phyloP scores from a whole-genome alignment of 2,888 invertebrate species.

The Chaetoderma sp. region DNA sequence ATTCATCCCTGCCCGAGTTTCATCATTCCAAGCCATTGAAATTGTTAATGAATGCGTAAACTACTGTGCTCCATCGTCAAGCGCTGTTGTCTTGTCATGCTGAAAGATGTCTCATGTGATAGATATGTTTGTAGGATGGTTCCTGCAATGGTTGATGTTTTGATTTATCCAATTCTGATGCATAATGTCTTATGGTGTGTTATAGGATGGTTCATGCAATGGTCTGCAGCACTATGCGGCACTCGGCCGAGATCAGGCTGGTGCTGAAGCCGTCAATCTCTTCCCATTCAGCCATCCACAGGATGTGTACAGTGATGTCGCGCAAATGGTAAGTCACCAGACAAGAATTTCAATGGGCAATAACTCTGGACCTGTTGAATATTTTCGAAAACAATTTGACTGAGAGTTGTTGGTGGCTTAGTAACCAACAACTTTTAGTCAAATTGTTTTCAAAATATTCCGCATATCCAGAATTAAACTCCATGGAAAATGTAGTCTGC shows the following conservation, averaged over 20 bases:
- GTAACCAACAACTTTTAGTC: too few species aligned
- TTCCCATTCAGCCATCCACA: constrained; percentile 80
- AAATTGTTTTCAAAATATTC: too few species aligned
- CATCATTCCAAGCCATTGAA: neutral
- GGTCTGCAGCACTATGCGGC: constrained; percentile 99
- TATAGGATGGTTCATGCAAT: constrained; percentile 95
- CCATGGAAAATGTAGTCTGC: too few species aligned
- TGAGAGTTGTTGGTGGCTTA: too few species aligned
- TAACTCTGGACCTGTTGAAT: too few species aligned
- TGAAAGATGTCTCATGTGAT: neutral
- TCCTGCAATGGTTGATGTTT: constrained; percentile 94
- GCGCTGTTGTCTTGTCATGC: neutral
- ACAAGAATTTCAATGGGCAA: too few species aligned
- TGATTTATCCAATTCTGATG: too few species aligned
- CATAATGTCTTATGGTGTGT: too few species aligned
- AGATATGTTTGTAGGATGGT: constrained; percentile 78
- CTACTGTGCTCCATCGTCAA: too few species aligned
- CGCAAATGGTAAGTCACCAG: constrained; percentile 77
- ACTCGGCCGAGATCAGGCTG: constrained; percentile 91
- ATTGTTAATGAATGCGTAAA: neutral
- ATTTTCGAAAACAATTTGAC: too few species aligned
- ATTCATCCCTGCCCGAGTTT: neutral
- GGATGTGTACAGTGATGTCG: constrained; percentile 95
- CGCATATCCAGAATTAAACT: too few species aligned
- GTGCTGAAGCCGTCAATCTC: constrained; percentile 93